phyloP scores from a whole-genome alignment of 2,888 invertebrate species.

The Carcina quercana region DNA sequence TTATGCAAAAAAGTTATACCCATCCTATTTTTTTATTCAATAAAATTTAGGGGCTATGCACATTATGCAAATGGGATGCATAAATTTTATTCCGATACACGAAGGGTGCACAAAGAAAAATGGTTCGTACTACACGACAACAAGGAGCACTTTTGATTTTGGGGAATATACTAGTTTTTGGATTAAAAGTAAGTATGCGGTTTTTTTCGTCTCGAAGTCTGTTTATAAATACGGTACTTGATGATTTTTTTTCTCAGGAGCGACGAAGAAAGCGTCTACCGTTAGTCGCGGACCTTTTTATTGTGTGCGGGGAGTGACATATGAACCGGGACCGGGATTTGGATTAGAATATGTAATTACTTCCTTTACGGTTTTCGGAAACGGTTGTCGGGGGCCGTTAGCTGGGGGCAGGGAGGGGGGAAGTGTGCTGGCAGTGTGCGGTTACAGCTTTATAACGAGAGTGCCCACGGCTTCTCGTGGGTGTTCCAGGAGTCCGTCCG shows the following conservation, averaged over 20 bases:
- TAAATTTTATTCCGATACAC: slow-evolving; percentile 60
- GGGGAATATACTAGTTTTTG: slow-evolving; percentile 37
- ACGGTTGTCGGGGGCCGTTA: slow-evolving; percentile 52
- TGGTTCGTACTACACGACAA: too few relatives aligned
- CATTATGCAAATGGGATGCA: slow-evolving; percentile 75
- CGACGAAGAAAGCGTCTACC: slow-evolving; percentile 47
- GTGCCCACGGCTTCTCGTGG: too few relatives aligned
- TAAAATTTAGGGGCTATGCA: slow-evolving; percentile 73
- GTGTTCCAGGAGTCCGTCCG: too few relatives aligned
- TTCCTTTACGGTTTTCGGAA: slow-evolving; percentile 72
- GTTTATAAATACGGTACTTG: slow-evolving; percentile 55
- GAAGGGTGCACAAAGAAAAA: slow-evolving; percentile 24
- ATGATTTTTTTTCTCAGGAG: slow-evolving; percentile 66
- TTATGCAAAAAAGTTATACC: slow-evolving; percentile 75
- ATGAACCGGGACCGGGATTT: slow-evolving; percentile 61
- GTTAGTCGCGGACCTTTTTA: slow-evolving; percentile 60
- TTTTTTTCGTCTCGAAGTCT: slow-evolving; percentile 46
- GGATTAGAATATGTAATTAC: slow-evolving; percentile 74
- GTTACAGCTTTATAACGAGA: too few relatives aligned
- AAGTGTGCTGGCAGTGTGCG: too few relatives aligned
- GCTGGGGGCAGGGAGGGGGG: slow-evolving; percentile 35
- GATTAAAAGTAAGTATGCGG: slow-evolving; percentile 60
- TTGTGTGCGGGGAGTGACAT: slow-evolving; percentile 64
- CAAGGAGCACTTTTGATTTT: slow-evolving; percentile 28
- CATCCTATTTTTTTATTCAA: slow-evolving; percentile 76